These are phyloP conservation scores for Ariopsis seemanni DNA, from an alignment of 2,113 vertebrate species.

Conservation along the genomic window DNA sequence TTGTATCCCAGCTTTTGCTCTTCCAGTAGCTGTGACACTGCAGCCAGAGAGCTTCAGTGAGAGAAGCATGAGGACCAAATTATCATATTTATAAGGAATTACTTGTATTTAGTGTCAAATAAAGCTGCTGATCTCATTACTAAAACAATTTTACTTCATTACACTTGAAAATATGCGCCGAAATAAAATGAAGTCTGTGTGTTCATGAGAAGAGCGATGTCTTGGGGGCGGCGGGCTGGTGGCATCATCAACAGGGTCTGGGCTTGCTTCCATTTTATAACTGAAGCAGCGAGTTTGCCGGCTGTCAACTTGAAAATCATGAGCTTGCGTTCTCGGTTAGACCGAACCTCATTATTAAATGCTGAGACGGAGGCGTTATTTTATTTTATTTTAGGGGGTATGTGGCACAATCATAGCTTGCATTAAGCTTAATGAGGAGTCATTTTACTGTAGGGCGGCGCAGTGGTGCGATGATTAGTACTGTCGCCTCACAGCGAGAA, in stretches of 20 bases:
- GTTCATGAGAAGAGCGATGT: neutral
- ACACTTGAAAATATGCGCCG: neutral
- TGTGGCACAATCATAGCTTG: slow-evolving; percentile 8
- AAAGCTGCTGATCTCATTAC: neutral
- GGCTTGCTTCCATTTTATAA: neutral
- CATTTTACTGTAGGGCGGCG: neutral
- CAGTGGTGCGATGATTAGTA: too few relatives aligned
- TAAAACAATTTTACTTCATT: slow-evolving; percentile 13
- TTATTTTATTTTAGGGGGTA: neutral
- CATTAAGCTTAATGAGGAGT: slow-evolving; percentile 26
- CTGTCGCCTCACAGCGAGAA: too few relatives aligned
- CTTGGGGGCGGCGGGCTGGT: neutral
- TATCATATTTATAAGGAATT: slow-evolving; percentile 25
- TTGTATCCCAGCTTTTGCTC: neutral
- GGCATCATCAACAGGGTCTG: neutral
- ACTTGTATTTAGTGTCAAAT: neutral
- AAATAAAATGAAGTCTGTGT: slow-evolving; percentile 2
- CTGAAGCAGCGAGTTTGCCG: neutral
- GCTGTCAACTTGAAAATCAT: neutral
- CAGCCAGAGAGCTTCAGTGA: neutral
- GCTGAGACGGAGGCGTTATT: neutral
- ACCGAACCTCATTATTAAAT: neutral
- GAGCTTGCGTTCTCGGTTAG: neutral
- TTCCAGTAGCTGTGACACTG: neutral
- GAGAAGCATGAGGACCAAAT: slow-evolving; percentile 1